Conservation (phyloP, 2,888 invertebrate species). For the Xestia sexstrigata region DNA sequence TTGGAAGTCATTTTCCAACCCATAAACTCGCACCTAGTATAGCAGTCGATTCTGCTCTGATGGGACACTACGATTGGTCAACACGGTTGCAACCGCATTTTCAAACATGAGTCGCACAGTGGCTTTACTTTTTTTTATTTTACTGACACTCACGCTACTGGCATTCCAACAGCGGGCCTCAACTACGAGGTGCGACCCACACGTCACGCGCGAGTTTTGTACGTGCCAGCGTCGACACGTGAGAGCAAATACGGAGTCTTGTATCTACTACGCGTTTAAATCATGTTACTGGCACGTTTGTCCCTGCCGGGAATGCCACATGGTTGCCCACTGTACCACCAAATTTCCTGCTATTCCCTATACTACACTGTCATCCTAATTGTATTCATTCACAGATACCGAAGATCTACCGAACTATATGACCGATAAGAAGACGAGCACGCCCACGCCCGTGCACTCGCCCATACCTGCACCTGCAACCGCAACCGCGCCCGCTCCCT, state of each 20-base stretch:
- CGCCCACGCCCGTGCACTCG: not conserved
- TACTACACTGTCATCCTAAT: not conserved
- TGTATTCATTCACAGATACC: slow-evolving; percentile 35
- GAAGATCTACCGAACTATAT: slow-evolving; percentile 18
- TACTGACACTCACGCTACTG: not conserved
- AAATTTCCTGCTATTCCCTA: not conserved
- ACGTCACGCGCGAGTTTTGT: not conserved
- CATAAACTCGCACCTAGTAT: not conserved
- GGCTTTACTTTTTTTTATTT: not conserved
- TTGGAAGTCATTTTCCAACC: not conserved
- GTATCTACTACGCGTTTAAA: not conserved
- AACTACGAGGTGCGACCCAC: not conserved
- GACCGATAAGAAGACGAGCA: slow-evolving; percentile 46
- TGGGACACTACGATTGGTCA: not conserved
- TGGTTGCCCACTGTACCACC: not conserved
- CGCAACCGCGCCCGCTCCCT: not conserved
- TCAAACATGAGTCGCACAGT: not conserved
- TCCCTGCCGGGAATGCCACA: not conserved
- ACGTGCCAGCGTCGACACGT: not conserved
- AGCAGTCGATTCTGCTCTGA: not conserved
- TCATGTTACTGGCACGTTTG: not conserved
- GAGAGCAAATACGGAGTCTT: not conserved
- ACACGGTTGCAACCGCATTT: not conserved
- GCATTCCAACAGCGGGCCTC: not conserved
- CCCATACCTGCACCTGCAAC: not conserved